Percentiles rank a stretch among this genome's conserved stretches.
Conservation (phyloP, 2,888 invertebrate genomes). For the Phortica okadai region DNA sequence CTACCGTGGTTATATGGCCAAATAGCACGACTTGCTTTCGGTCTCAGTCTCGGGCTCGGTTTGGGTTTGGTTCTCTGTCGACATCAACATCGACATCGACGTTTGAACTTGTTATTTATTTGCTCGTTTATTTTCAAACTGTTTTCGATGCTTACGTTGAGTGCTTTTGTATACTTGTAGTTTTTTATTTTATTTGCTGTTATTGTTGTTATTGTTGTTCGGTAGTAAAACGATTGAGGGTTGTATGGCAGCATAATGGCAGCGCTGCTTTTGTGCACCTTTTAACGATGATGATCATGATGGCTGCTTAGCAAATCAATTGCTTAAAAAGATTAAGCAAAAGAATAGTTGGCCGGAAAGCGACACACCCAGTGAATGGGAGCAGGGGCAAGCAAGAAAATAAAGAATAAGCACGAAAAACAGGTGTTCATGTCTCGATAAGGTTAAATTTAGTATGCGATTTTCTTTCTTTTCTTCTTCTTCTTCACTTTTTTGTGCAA, state of each 20-base stretch:
- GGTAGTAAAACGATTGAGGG: background rate
- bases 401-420: no score
- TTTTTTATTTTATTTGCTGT: background rate
- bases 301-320: slow-evolving; percentile 10
- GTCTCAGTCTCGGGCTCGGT: background rate
- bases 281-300: background rate
- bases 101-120: slow-evolving; percentile 56
- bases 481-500: background rate
- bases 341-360: no score
- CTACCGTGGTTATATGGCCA: background rate
- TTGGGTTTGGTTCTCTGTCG: background rate
- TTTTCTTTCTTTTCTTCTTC: background rate
- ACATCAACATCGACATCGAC: background rate
- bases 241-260: background rate
- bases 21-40: background rate
- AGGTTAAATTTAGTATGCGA: background rate
- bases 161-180: background rate
- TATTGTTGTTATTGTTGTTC: background rate
- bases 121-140: slow-evolving; percentile 65
- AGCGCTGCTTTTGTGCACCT: background rate
- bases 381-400: no score
- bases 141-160: slow-evolving; percentile 55
- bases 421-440: background rate
- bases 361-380: no score
- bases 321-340: background rate